Conservation (phyloP, 2,797 vertebrate genomes). For the Coregonus suidteri region DNA sequence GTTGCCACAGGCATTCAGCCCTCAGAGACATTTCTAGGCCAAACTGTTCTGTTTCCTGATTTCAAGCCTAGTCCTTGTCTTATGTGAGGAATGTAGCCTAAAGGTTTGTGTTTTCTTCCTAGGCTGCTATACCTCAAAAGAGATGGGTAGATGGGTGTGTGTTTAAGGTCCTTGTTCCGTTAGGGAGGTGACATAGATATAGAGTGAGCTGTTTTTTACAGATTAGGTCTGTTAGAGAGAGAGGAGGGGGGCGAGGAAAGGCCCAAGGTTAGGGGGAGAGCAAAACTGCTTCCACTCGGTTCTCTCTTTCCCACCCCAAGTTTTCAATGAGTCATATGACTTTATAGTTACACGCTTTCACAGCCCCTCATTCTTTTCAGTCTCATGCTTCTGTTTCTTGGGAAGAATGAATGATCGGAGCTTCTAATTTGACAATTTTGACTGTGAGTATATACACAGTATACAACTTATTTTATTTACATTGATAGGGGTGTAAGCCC, state of each 20-base stretch:
- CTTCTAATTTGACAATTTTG: neutral
- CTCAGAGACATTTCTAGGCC: neutral
- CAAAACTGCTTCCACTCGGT: neutral
- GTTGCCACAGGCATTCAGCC: no score
- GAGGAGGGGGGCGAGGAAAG: neutral
- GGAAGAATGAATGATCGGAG: slow-evolving; percentile 3
- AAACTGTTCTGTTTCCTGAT: neutral
- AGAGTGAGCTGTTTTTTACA: slow-evolving; percentile 51
- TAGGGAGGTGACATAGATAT: slow-evolving; percentile 68
- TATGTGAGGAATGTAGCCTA: no score
- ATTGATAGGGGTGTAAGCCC: neutral
- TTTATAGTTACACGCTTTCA: slow-evolving; percentile 42
- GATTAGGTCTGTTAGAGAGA: slow-evolving; percentile 47
- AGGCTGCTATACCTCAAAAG: no score
- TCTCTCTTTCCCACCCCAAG: slow-evolving; percentile 7
- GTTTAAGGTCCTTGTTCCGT: slow-evolving; percentile 37
- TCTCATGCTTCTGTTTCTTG: slow-evolving; percentile 3
- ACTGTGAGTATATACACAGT: neutral
- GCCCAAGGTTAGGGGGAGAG: neutral
- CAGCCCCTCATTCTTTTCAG: neutral
- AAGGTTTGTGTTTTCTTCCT: neutral
- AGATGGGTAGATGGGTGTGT: slow-evolving; percentile 17
- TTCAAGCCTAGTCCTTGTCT: neutral
- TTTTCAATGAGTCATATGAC: slow-evolving; percentile 41
- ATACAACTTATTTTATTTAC: neutral